Evolutionary conservation across 92 coral and sea anemone genomes (phyloP).

Genomic region (Porites rus): DNA sequence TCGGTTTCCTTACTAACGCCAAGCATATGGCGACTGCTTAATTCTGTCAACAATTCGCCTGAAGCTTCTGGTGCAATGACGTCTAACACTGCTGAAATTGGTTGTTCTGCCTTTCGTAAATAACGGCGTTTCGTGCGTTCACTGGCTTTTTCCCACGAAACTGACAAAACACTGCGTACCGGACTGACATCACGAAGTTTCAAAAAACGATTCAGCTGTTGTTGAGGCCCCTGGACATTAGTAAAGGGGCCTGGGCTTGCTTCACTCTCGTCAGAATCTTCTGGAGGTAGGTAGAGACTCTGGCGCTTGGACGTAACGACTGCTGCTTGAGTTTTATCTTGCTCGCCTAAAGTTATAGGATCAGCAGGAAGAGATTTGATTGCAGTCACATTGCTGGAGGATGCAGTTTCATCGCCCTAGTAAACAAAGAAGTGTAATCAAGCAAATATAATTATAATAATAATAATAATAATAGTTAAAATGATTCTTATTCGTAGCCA

Average conservation of each 20-base stretch:
- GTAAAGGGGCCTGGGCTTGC: conserved; percentile 1
- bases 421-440: not conserved
- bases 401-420: conserved; percentile 16
- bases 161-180: conserved; percentile 36
- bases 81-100: conserved; percentile 47
- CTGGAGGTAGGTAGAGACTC: conserved; percentile 43
- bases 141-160: conserved; percentile 53
- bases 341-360: not conserved
- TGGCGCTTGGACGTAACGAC: conserved; percentile 11
- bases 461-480: not conserved
- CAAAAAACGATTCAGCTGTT: conserved; percentile 48
- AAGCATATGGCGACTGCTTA: conserved; percentile 25
- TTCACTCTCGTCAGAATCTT: not conserved
- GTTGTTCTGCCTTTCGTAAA: conserved; percentile 49
- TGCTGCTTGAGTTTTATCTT: not conserved
- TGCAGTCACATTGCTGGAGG: not conserved
- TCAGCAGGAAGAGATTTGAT: not conserved
- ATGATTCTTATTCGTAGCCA: not conserved
- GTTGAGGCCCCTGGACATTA: conserved; percentile 8
- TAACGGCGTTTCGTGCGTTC: conserved; percentile 57
- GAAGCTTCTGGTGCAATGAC: conserved; percentile 44
- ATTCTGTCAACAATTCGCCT: conserved; percentile 22
- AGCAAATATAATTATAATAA: not conserved
- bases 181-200: conserved; percentile 52
- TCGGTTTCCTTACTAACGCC: conserved; percentile 9